A percentile compares a stretch with the other conserved stretches of the same genome.
These are phyloP conservation scores for Argyresthia goedartella DNA, from an alignment of 2,888 invertebrate species.

Conservation along the genomic window DNA sequence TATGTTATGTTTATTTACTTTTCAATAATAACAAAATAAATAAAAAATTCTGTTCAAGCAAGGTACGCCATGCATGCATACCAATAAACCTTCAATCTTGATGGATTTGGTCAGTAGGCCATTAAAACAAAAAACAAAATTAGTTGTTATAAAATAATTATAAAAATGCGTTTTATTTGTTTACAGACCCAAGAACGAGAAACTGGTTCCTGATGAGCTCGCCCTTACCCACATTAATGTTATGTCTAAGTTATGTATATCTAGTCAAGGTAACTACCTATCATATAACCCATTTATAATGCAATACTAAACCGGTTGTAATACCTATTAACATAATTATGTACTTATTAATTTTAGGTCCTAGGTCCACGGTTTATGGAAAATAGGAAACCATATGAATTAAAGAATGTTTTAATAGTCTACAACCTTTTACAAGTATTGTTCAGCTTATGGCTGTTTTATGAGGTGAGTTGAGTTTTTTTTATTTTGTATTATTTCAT, in stretches of 20 bases:
- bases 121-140: no score
- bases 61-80: no score
- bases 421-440: conserved; percentile 92
- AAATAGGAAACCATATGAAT: conserved; percentile 89
- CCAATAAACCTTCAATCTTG: no score
- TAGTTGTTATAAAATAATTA: no score
- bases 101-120: no score
- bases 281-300: background rate
- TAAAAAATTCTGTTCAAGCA: no score
- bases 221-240: conserved; percentile 90
- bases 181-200: conserved; percentile 88
- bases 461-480: conserved; percentile 80
- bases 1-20: no score
- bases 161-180: conserved; percentile 14
- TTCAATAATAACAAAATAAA: no score
- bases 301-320: background rate
- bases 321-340: background rate
- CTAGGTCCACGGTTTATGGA: conserved; percentile 92
- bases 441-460: conserved; percentile 91
- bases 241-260: conserved; percentile 91
- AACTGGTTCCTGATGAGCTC: conserved; percentile 95
- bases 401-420: conserved; percentile 80
- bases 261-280: conserved; percentile 80
- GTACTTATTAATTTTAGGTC: conserved; percentile 65
- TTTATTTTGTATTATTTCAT: background rate